A percentile compares a stretch with the other conserved stretches of the same genome.
These are phyloP conservation scores for Diabrotica virgifera DNA, from an alignment of 1,140 invertebrate genomes.

Conservation along the genomic window DNA sequence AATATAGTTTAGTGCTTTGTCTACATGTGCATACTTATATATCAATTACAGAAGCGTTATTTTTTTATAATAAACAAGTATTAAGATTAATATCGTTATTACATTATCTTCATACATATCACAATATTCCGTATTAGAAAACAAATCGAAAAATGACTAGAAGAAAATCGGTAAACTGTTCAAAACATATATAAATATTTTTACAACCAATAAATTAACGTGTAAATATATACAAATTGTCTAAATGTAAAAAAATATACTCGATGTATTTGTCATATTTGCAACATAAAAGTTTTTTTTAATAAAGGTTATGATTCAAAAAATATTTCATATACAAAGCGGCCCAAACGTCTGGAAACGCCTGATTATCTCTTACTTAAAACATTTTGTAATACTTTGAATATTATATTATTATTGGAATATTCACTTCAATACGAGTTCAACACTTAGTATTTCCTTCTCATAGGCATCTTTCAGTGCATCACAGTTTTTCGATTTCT, in stretches of 20 bases:
- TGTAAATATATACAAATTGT: constrained; percentile 19
- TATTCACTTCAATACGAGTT: too few species aligned
- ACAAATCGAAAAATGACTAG: constrained; percentile 16
- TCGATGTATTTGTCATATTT: too few species aligned
- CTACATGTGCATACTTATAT: constrained; percentile 33
- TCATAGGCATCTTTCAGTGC: too few species aligned
- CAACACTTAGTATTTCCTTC: too few species aligned
- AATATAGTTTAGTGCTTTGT: constrained; percentile 27
- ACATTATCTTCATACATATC: constrained; percentile 15
- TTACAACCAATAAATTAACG: not conserved
- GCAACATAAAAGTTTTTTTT: too few species aligned
- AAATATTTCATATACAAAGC: too few species aligned
- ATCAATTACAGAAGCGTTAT: constrained; percentile 16
- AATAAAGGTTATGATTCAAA: too few species aligned
- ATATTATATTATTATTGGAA: too few species aligned
- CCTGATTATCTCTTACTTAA: too few species aligned
- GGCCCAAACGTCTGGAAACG: too few species aligned
- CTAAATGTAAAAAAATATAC: constrained; percentile 7
- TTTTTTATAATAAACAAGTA: constrained; percentile 5
- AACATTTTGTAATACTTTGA: too few species aligned
- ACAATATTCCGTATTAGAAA: constrained; percentile 17
- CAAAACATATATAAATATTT: not conserved
- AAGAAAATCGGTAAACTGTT: not conserved
- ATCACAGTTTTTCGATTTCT: too few species aligned
- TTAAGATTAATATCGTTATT: not conserved